phyloP scores from a whole-genome alignment of 2,797 vertebrate genomes.

The Tarsius wallacei region DNA sequence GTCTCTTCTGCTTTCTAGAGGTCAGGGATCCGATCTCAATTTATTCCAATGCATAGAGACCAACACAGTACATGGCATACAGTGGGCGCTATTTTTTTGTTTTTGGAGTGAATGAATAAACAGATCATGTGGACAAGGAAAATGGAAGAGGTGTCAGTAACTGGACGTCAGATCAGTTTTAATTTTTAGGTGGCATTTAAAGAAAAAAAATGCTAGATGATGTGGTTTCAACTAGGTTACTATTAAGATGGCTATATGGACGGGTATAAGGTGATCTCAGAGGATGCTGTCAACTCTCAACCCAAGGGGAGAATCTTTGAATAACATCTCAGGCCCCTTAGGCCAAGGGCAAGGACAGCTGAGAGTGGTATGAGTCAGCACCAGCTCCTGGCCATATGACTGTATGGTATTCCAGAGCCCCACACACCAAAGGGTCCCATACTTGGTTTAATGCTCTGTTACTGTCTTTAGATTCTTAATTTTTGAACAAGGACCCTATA shows the following conservation, averaged over 20 bases:
- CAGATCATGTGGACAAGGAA: not conserved
- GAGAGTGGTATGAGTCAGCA: not conserved
- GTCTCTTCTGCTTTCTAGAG: not conserved
- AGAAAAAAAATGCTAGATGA: not conserved
- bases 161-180: not conserved
- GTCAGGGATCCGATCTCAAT: not conserved
- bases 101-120: not conserved
- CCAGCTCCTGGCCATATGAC: rapidly evolving
- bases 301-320: not conserved
- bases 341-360: not conserved
- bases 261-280: not conserved
- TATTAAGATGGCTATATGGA: not conserved
- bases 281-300: not conserved
- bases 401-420: not conserved
- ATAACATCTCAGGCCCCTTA: too few relatives aligned
- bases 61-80: not conserved
- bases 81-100: not conserved
- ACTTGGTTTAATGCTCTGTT: not conserved
- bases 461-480: not conserved
- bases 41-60: not conserved
- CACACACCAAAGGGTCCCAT: not conserved
- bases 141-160: not conserved
- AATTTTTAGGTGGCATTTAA: not conserved
- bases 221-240: not conserved
- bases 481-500: not conserved